Percentiles rank a stretch among this genome's conserved stretches.
phyloP scores from a whole-genome alignment of 2,797 vertebrate genomes.

The Adrianichthys oophorus region DNA sequence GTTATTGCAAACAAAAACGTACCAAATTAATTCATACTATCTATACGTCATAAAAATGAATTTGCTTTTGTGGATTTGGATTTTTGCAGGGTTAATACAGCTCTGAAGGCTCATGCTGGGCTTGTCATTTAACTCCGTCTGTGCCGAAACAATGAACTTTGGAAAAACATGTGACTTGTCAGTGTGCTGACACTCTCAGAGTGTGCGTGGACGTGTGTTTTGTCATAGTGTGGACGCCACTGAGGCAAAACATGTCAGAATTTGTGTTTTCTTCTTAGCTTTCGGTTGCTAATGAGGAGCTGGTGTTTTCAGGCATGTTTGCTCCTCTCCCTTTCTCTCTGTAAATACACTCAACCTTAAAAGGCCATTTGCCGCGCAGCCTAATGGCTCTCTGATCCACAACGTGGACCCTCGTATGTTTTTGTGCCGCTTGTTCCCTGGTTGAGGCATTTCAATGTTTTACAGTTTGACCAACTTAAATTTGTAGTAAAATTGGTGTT shows the following conservation, averaged over 20 bases:
- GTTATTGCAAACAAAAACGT: too few species aligned
- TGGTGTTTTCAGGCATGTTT: constrained; percentile 67
- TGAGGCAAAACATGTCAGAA: constrained; percentile 16
- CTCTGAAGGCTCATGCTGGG: not conserved
- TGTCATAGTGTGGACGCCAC: not conserved
- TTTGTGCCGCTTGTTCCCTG: constrained; percentile 29
- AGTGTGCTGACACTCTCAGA: constrained; percentile 45
- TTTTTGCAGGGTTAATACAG: too few species aligned
- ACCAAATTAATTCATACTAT: too few species aligned
- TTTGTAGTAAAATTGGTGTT: constrained; percentile 16
- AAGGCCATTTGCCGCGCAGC: constrained; percentile 67
- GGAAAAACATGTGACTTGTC: constrained; percentile 61
- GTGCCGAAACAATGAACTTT: constrained; percentile 55
- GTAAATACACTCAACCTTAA: constrained; percentile 80
- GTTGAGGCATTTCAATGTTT: constrained; percentile 34
- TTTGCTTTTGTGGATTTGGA: too few species aligned
- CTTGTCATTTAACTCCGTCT: constrained; percentile 16
- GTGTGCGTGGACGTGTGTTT: not conserved
- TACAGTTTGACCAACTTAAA: constrained; percentile 21
- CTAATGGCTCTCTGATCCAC: constrained; percentile 71
- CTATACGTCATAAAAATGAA: too few species aligned
- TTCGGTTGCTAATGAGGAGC: constrained; percentile 47
- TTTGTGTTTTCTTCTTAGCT: constrained; percentile 21
- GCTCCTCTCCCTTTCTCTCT: constrained; percentile 57
- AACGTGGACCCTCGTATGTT: constrained; percentile 19